Evolutionary conservation across 2,797 vertebrate genomes (phyloP).

Genomic region (Lithobates sylvaticus): DNA sequence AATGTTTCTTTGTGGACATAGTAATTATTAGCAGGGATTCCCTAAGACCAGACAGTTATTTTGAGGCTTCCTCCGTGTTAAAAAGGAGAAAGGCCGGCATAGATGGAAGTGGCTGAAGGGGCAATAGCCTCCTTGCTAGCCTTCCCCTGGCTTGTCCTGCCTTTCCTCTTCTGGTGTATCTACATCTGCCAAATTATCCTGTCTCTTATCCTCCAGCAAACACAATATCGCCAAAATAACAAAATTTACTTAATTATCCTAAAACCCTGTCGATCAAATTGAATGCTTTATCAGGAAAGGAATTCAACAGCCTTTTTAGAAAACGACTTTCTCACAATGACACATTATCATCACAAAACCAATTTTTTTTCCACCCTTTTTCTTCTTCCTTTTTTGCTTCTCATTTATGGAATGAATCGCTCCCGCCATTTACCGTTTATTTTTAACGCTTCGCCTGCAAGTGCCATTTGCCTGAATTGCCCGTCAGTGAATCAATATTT

Average conservation of each 20-base stretch:
- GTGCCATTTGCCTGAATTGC: constrained; percentile 71
- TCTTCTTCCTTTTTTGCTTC: background rate
- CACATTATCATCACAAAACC: background rate
- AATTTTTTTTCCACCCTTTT: background rate
- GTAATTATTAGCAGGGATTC: no score
- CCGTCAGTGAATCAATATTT: constrained; percentile 67
- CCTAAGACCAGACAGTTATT: no score
- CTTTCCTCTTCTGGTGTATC: background rate
- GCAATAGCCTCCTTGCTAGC: no score
- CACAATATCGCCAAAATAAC: background rate
- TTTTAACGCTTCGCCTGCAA: constrained; percentile 68
- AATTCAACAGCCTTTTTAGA: background rate
- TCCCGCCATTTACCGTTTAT: constrained; percentile 39
- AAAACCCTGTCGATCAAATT: constrained; percentile 1
- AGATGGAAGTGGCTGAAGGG: no score
- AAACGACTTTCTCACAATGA: constrained; percentile 7
- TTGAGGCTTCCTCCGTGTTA: no score
- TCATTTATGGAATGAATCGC: background rate
- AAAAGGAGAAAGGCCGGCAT: no score
- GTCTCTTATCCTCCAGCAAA: background rate
- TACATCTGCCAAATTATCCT: background rate
- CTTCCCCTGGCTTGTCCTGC: no score
- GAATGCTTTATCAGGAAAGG: constrained; percentile 2
- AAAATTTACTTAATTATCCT: constrained; percentile 11
- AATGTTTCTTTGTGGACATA: no score